A percentile compares a stretch with the other conserved stretches of the same genome.
Conservation (phyloP, 2,797 vertebrate genomes). For the Thripadectes ignobilis region DNA sequence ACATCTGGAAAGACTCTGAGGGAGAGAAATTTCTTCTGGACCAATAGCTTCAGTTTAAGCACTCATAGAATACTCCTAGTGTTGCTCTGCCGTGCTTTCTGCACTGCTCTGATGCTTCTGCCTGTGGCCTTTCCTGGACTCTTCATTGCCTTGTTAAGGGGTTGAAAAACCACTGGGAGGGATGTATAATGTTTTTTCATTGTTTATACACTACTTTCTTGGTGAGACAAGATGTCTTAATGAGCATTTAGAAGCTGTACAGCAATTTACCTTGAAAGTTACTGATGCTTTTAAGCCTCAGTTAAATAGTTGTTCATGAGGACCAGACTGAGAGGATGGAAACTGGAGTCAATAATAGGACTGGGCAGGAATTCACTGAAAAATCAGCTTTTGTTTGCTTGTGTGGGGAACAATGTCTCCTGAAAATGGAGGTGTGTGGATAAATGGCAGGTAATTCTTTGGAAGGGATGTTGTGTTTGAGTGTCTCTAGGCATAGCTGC, state of each 20-base stretch:
- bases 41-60: neutral
- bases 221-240: neutral
- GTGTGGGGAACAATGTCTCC: neutral
- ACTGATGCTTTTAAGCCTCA: neutral
- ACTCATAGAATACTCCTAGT: accelerated
- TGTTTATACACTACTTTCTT: neutral
- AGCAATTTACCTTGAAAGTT: neutral
- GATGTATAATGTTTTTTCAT: neutral
- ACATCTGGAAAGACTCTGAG: neutral
- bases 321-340: neutral
- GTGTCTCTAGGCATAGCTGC: neutral
- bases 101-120: neutral
- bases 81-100: neutral
- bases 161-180: neutral
- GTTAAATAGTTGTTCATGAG: neutral
- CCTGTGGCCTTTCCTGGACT: neutral
- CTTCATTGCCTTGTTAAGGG: neutral
- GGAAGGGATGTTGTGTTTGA: neutral
- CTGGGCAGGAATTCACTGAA: neutral
- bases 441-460: neutral
- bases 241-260: neutral
- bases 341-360: neutral
- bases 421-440: neutral
- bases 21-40: neutral
- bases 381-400: neutral